Percentiles rank a stretch among this genome's conserved stretches.
Conservation (phyloP, 2,797 vertebrate genomes). For the Monodelphis domestica region DNA sequence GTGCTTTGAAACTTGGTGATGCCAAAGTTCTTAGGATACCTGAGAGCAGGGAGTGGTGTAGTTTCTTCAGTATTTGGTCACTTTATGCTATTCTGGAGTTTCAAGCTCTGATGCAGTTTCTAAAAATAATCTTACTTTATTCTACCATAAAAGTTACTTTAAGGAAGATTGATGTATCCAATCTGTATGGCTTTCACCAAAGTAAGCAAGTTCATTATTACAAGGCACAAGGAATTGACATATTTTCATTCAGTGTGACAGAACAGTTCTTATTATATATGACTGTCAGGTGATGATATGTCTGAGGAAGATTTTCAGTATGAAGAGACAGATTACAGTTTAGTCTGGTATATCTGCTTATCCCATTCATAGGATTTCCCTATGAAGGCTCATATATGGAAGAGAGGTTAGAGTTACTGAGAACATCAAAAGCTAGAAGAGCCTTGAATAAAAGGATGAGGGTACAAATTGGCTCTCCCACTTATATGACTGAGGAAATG, state of each 20-base stretch:
- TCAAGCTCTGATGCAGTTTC: background rate
- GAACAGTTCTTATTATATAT: conserved; percentile 36
- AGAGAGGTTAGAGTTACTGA: background rate
- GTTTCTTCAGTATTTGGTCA: background rate
- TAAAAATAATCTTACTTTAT: background rate
- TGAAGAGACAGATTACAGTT: conserved; percentile 49
- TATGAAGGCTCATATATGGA: conserved; percentile 37
- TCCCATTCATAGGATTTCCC: conserved; percentile 57
- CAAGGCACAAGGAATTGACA: conserved; percentile 8
- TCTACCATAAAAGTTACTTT: background rate
- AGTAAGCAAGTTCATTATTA: background rate
- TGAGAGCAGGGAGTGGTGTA: background rate
- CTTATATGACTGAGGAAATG: background rate
- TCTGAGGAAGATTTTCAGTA: conserved; percentile 42
- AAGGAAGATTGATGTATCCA: background rate
- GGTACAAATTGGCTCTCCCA: background rate
- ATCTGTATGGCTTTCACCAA: conserved; percentile 6
- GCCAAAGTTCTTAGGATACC: background rate
- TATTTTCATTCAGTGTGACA: background rate
- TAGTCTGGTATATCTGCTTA: conserved; percentile 13
- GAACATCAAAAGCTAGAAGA: background rate
- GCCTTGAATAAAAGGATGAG: background rate
- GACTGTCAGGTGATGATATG: conserved; percentile 42
- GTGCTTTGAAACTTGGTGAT: background rate
- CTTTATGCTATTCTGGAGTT: background rate